Evolutionary conservation across 2,888 invertebrate species (phyloP).

Genomic region (Mythimna pallens): DNA sequence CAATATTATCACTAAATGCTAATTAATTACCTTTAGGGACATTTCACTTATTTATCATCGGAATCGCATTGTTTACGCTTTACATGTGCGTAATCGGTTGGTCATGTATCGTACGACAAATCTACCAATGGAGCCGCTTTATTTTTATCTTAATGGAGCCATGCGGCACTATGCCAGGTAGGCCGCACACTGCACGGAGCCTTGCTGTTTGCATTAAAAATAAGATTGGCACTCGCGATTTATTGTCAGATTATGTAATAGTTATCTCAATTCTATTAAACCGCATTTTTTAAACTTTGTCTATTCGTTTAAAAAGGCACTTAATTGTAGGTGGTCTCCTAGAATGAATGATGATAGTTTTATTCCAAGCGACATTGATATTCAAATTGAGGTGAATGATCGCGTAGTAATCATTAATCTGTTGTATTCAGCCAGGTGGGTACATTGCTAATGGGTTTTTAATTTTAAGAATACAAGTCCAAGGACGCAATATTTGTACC

Average conservation of each 20-base stretch:
- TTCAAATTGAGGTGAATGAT: slow-evolving; percentile 34
- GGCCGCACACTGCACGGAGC: slow-evolving; percentile 21
- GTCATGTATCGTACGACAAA: slow-evolving; percentile 46
- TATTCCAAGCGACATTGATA: slow-evolving; percentile 17
- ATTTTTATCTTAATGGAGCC: slow-evolving; percentile 40
- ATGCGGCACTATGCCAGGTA: slow-evolving; percentile 46
- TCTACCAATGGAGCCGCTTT: slow-evolving; percentile 41
- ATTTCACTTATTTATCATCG: slow-evolving; percentile 46
- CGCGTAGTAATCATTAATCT: slow-evolving; percentile 22
- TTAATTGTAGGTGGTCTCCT: slow-evolving; percentile 13
- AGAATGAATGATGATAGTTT: slow-evolving; percentile 3
- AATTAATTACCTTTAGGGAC: slow-evolving; percentile 14
- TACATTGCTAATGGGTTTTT: slow-evolving; percentile 37
- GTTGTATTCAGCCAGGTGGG: slow-evolving; percentile 21
- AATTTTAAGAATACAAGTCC: slow-evolving; percentile 44
- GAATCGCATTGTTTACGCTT: slow-evolving; percentile 49
- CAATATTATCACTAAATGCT: slow-evolving; percentile 29
- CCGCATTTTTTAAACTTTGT: background rate
- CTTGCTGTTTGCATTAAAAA: slow-evolving; percentile 30
- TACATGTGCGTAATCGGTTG: slow-evolving; percentile 30
- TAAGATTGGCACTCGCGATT: slow-evolving; percentile 33
- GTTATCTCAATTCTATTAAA: slow-evolving; percentile 17
- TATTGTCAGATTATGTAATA: slow-evolving; percentile 22
- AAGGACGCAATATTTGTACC: slow-evolving; percentile 39
- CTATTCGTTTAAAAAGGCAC: background rate